Conservation (phyloP, 1,140 invertebrate species). For the Dermatophagoides farinae region DNA sequence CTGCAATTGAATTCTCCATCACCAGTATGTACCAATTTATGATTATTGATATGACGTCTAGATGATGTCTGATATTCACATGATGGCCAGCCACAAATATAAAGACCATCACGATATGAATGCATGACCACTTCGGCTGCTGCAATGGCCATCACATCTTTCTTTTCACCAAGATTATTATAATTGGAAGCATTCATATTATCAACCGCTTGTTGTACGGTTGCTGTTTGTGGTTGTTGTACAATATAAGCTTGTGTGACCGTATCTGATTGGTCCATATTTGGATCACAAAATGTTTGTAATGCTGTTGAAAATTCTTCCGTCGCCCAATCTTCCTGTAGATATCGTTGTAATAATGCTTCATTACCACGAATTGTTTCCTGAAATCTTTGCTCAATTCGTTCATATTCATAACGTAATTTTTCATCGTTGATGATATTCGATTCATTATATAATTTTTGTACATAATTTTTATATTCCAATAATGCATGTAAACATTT, state of each 20-base stretch:
- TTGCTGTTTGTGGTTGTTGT: not conserved
- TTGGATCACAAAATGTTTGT: slow-evolving; percentile 7
- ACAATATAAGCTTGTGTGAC: not conserved
- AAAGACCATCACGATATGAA: slow-evolving; percentile 6
- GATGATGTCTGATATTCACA: slow-evolving; percentile 7
- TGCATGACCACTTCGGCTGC: slow-evolving; percentile 7
- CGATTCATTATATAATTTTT: not conserved
- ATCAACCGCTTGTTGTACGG: not conserved
- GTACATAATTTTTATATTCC: slow-evolving; percentile 5
- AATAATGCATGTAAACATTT: slow-evolving; percentile 3
- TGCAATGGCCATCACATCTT: slow-evolving; percentile 7
- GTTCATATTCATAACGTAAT: not conserved
- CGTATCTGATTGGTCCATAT: not conserved
- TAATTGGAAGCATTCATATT: not conserved
- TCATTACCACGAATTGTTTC: slow-evolving; percentile 3
- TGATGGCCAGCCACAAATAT: slow-evolving; percentile 3
- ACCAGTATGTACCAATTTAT: slow-evolving; percentile 5
- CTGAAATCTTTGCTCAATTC: not conserved
- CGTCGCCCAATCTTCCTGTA: slow-evolving; percentile 1
- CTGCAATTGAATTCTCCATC: slow-evolving; percentile 8
- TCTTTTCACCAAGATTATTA: slow-evolving; percentile 6
- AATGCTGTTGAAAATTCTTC: slow-evolving; percentile 1
- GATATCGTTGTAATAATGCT: not conserved
- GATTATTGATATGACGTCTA: slow-evolving; percentile 5
- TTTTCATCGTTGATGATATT: slow-evolving; percentile 1